Evolutionary conservation across 1,140 invertebrate genomes (phyloP), one percentile per base, ranked within the genome.

Genomic region (Bombyx mori): DNA sequence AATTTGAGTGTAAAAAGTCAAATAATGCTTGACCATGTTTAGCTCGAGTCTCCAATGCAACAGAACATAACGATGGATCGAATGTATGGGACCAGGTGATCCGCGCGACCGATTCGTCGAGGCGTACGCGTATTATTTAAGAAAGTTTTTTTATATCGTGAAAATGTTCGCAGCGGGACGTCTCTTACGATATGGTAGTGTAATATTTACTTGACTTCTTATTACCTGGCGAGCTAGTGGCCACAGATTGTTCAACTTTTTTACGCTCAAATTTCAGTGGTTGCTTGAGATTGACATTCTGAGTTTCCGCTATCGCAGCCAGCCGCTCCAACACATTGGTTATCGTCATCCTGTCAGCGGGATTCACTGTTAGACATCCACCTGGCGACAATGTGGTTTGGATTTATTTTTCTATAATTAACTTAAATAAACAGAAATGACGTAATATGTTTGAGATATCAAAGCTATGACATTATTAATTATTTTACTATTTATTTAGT

Each of bases 231-330:
- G 88, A 89, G 86, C 88, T 89, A 88, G 88, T 89, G 88, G 88
- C 88, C 86, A 84, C 84, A 71, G 79, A 87, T 86, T 84, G 85
- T 90, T 89, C 82, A 90, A 88, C 79, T 88, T 88, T 85, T 85
- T 91, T 90, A 79, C 88, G 81, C 75, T 92, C 91, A 71, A 94
- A 88, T 76, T 91, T 91, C 60, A 95, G 88, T 55, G 94, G 90
- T 73, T 93, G 92, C 76, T 94, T 92, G 8, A 94, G 89, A 85
- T 94, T 93, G 85, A 94, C 92, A 58, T 92, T 92, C 78, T 92
- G 92, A 42, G 94, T 93, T 84, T 97, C 94, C 6, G 94, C 95
- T 66, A 98, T 94, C 47, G 96, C 93, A 53, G 95, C 95, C 54
- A 98, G 76, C 63, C 94, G 89, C 73, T 98, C 96, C 68, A 98